phyloP scores from a whole-genome alignment of 2,797 vertebrate genomes.

The Micromesistius poutassou region DNA sequence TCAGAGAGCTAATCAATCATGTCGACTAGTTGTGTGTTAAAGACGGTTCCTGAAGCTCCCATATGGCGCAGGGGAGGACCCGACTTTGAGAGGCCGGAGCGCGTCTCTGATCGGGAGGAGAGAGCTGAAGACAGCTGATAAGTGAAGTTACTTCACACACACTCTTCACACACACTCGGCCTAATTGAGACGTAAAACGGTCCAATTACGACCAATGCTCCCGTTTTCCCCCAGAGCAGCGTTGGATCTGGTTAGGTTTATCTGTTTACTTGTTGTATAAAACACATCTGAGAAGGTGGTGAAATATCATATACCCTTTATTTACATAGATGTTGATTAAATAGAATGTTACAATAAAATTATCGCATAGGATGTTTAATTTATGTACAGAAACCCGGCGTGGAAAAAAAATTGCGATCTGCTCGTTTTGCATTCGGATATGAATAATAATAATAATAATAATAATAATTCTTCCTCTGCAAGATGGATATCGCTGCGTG shows the following conservation, averaged over 20 bases:
- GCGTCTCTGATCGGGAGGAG: neutral
- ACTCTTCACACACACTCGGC: constrained; percentile 23
- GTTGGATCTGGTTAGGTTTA: neutral
- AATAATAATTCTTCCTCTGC: constrained; percentile 22
- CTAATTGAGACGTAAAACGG: neutral
- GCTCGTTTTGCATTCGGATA: constrained; percentile 29
- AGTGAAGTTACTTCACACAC: constrained; percentile 67
- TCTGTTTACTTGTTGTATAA: constrained; percentile 29
- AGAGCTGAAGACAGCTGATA: constrained; percentile 60
- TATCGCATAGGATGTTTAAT: constrained; percentile 70
- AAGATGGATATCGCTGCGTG: constrained; percentile 20
- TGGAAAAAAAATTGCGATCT: constrained; percentile 33
- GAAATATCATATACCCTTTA: constrained; percentile 82
- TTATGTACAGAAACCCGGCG: constrained; percentile 72
- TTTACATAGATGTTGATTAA: constrained; percentile 85
- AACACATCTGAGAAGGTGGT: constrained; percentile 46
- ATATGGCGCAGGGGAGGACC: constrained; percentile 73
- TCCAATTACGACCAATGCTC: neutral
- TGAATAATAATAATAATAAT: constrained; percentile 13
- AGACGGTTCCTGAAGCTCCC: constrained; percentile 67
- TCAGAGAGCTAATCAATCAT: constrained; percentile 80
- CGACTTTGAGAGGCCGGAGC: constrained; percentile 41
- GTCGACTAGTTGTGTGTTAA: constrained; percentile 74
- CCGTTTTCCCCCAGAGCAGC: neutral
- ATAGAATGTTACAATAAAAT: constrained; percentile 84